Percentiles rank a stretch among this genome's conserved stretches.
phyloP scores from a whole-genome alignment of 2,797 vertebrate genomes.

The Chrosomus eos region DNA sequence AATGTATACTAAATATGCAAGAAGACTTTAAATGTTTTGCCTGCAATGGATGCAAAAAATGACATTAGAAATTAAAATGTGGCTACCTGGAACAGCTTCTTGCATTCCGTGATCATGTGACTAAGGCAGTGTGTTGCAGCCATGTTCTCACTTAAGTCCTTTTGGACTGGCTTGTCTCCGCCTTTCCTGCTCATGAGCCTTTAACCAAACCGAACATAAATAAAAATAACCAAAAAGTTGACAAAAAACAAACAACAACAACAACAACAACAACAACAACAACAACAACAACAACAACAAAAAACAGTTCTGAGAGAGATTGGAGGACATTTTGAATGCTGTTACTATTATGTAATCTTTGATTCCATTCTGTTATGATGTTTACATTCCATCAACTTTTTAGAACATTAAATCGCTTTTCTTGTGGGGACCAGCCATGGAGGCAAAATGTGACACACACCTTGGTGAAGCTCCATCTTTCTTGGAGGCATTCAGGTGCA shows the following conservation, averaged over 20 bases:
- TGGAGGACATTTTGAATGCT: neutral
- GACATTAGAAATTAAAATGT: neutral
- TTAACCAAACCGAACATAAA: neutral
- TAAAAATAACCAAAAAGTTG: neutral
- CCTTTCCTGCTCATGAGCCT: slow-evolving; percentile 79
- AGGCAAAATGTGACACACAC: slow-evolving; percentile 61
- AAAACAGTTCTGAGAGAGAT: neutral
- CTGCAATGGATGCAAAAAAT: neutral
- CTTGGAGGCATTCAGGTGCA: slow-evolving; percentile 86
- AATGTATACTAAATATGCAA: neutral
- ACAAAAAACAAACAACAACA: neutral
- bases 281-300: neutral
- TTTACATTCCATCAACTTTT: neutral
- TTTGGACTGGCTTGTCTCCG: slow-evolving; percentile 81
- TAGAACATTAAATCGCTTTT: neutral
- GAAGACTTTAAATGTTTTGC: neutral
- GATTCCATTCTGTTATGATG: neutral
- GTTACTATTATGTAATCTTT: neutral
- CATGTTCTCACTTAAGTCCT: slow-evolving; percentile 85
- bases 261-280: neutral
- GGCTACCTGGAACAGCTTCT: slow-evolving; percentile 86
- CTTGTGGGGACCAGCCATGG: neutral
- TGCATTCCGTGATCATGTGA: slow-evolving; percentile 87
- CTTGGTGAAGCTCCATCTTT: slow-evolving; percentile 83
- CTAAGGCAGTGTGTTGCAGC: slow-evolving; percentile 83